Base-by-base conservation (phyloP, 2,113 vertebrate genomes). In the Meles meles region DNA sequence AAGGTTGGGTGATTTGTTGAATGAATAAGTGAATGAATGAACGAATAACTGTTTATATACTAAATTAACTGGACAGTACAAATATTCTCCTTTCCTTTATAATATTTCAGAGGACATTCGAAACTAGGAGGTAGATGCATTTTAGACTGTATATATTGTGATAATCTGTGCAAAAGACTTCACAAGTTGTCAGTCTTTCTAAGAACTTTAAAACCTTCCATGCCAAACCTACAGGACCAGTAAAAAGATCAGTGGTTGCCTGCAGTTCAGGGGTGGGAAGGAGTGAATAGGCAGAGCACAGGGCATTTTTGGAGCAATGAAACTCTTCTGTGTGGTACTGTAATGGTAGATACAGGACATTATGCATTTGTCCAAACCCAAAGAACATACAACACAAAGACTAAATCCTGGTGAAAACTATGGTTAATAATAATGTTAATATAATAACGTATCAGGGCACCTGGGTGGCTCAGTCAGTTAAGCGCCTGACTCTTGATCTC, bases 81-180 rank as follows among this genome's bases (percentile, higher is more conserved):
- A 81, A 42, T 65, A 63, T 25, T 59, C 44, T 65, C n/a, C 57
- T 89, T 88, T 81, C n/a, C 9, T 90, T 80, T 83, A n/a, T 77
- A 47, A 71, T 80, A 74, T 65, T n/a, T 52, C 18, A 61, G 21
- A 59, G 83, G 34, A 44, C 1, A 87, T 37, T n/a, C 84, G 72
- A 65, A 93, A 42, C 20, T 39, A 71, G n/a, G 81, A 94, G 71
- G 76, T 21, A 77, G 57, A 61, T 49, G 7, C 1, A 3, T 86
- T 85, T 63, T 42, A 69, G 90, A 61, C 21, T 3, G 15, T 63
- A 42, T 34, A 14, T 37, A 77, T 59, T 71, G 17, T 63, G 18
- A 37, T 69, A 37, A 83, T 69, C 59, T 82, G 5, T 23, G 61
- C 23, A 93, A 44, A 79, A 55, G 31, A 93, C 55, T 95, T 49